Base-by-base conservation (phyloP, 2,113 vertebrate genomes). In the Scalopus aquaticus region DNA sequence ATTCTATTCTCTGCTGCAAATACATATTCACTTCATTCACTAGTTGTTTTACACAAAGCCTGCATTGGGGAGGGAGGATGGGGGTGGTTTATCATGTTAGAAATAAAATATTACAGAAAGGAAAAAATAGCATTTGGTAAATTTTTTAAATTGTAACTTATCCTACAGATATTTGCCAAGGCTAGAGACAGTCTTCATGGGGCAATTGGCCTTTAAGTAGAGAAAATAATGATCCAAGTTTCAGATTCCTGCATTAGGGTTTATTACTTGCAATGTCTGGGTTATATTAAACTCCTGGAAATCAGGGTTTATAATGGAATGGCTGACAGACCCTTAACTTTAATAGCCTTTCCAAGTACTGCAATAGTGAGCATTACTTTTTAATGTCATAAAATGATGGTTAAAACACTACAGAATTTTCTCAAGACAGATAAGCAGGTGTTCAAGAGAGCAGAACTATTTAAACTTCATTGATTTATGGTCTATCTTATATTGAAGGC, bases 271-370 rank as follows among this genome's bases (percentile, higher is more conserved):
- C 11, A 16, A 95, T 93, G 94, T 96, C 96, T 97, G 84, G 74
- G 85, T 96, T 97, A 97, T 98, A 97, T 97, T 96, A 98, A 98
- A 98, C 54, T 73, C 62, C 94, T 98, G 96, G 96, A 98, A 98
- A 98, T 97, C 97, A 97, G 95, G 96, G 78, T 96, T 97, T 97
- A 95, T 98, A 98, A 98, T 98, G 90, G 88, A 98, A 98, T 98
- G 96, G 97, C 95, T 97, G 97, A 98, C 97, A 98, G 97, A 97
- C 93, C 46, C 97, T 98, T 98, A 98, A 98, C 97, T 98, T 98
- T 98, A 98, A 98, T 96, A 85, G 90, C 87, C 95, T 96, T 97
- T 98, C 97, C 96, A 98, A 98, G 96, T 93, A 96, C 96, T 97
- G 93, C 96, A 95, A 97, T 95, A 96, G 96, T 80, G 96, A 94